Evolutionary conservation across 2,113 vertebrate genomes (phyloP), one percentile per base, ranked within the genome.

Genomic region (Actenoides lindsayi): DNA sequence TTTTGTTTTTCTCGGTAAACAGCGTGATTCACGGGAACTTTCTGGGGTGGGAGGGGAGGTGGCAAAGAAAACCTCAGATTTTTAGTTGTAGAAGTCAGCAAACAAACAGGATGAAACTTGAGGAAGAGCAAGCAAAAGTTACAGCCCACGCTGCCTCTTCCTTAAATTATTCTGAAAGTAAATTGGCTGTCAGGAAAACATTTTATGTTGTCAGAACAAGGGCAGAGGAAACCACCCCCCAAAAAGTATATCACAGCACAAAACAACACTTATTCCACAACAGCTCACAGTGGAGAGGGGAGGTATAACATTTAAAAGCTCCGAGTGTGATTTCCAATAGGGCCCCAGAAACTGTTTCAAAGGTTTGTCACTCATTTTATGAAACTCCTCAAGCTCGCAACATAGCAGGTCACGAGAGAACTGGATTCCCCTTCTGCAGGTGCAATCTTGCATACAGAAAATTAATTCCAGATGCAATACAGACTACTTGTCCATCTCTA

Each of bases 401-500:
- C 57, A 39, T 3, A 90, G 53, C 10, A 30, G 63, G 51, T 31
- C 48, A 21, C 37, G 41, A 54, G 51, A 95, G 51, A 77, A 33
- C 33, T 50, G 79, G 60, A 76, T 27, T 80, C 75, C 41, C 54
- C 62, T 65, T 85, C 76, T 89, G 96, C 93, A 97, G 94, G 94
- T 96, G 89, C 54, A 76, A 54, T 78, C 92, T 91, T 88, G 80
- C 90, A 94, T 42, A 68, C 1, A 82, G 63, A 89, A 93, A 94
- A 95, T 88, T 2, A 87, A 89, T 75, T 91, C 89, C 95, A 95
- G 87, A 85, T 70, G 92, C 67, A 94, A 50, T 79, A 16, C 65
- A 51, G 48, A 87, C 73, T 28, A 19, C 42, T 87, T 70, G 82
- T 92, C 83, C 59, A 17, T 54, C 80, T 71, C 91, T 42, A 6